phyloP scores from a whole-genome alignment of 2,888 invertebrate species.

The Ochropleura plecta region DNA sequence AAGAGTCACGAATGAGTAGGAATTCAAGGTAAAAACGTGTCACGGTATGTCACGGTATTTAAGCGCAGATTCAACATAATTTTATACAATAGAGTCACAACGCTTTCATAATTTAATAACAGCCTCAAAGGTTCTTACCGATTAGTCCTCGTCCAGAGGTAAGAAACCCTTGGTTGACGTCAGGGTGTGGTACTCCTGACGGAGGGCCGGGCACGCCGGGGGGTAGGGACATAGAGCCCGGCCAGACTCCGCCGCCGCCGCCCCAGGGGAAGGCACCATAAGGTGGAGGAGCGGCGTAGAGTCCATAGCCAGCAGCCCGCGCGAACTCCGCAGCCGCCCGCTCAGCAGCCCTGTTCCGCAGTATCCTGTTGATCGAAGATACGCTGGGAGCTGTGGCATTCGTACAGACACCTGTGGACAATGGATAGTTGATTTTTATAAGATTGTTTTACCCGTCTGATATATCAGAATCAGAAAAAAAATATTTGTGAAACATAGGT shows the following conservation, averaged over 20 bases:
- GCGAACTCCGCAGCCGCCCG: slow-evolving; percentile 99
- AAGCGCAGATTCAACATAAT: slow-evolving; percentile 20
- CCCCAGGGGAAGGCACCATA: slow-evolving; percentile 91
- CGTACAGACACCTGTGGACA: slow-evolving; percentile 96
- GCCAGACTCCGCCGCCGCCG: slow-evolving; percentile 88
- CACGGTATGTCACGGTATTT: slow-evolving; percentile 23
- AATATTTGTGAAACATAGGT: too few relatives aligned
- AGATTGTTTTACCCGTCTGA: not conserved
- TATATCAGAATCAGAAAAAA: too few relatives aligned
- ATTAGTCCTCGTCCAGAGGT: slow-evolving; percentile 84
- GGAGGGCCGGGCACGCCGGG: slow-evolving; percentile 86
- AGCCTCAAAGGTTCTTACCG: slow-evolving; percentile 70
- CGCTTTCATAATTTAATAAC: slow-evolving; percentile 15
- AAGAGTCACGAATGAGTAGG: slow-evolving; percentile 54
- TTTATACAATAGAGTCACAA: slow-evolving; percentile 22
- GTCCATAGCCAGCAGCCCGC: slow-evolving; percentile 96
- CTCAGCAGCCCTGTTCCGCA: slow-evolving; percentile 98
- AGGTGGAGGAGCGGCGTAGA: slow-evolving; percentile 95
- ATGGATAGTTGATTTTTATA: slow-evolving; percentile 30
- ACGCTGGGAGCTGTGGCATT: slow-evolving; percentile 99
- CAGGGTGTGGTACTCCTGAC: slow-evolving; percentile 86
- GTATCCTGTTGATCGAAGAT: slow-evolving; percentile 98
- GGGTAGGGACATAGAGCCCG: slow-evolving; percentile 90
- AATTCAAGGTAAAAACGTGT: slow-evolving; percentile 39
- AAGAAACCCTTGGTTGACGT: slow-evolving; percentile 87